phyloP scores from a whole-genome alignment of 2,113 vertebrate species.

The Melanerpes aurifrons region DNA sequence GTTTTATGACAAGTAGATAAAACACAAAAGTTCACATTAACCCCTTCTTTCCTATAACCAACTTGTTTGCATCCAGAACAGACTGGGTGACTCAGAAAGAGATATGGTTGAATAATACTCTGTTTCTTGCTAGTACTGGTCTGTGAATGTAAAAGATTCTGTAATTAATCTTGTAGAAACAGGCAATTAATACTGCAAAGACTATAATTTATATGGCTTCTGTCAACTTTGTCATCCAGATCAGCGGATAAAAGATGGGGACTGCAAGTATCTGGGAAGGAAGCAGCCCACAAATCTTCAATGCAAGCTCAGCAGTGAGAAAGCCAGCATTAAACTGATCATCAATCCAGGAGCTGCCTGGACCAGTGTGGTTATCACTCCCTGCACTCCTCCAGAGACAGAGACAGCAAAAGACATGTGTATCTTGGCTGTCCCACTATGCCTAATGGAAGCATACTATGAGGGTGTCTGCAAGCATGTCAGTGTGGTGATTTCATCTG shows the following conservation, averaged over 20 bases:
- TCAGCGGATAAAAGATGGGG: constrained; percentile 11
- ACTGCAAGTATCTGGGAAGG: background rate
- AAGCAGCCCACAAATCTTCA: constrained; percentile 23
- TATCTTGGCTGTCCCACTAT: background rate
- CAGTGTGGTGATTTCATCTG: background rate
- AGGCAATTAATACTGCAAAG: constrained; percentile 42
- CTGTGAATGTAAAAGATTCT: background rate
- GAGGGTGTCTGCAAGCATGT: background rate
- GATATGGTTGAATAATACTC: background rate
- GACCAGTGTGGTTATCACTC: background rate
- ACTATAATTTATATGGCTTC: constrained; percentile 41
- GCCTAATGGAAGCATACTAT: background rate
- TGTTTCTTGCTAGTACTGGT: background rate
- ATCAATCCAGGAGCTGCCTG: background rate
- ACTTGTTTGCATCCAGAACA: background rate
- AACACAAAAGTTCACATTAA: background rate
- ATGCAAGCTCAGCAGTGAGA: constrained; percentile 7
- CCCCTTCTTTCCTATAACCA: background rate
- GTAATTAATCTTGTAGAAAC: constrained; percentile 51
- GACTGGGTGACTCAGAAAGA: background rate
- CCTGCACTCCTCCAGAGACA: background rate
- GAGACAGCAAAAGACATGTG: background rate
- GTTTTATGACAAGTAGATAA: background rate
- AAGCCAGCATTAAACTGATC: background rate
- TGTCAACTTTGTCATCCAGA: constrained; percentile 48